Evolutionary conservation across 2,797 vertebrate genomes (phyloP), one percentile per base, ranked within the genome.

Genomic region (Coccyzus lansbergi): DNA sequence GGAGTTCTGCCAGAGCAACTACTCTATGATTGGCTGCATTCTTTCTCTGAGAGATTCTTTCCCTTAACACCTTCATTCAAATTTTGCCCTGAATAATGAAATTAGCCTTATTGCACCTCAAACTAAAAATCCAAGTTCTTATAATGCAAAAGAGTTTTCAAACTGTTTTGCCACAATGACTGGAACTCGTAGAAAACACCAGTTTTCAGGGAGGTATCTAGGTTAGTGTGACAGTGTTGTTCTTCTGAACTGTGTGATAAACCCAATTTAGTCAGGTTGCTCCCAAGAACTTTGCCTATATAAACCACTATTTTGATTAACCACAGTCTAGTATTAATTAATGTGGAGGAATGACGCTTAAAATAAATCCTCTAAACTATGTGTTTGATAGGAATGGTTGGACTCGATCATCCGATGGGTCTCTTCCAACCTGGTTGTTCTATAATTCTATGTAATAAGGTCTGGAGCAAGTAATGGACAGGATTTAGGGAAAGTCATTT

Each of bases 91-190:
- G 4, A 49, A 2, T 22, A 60, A 74, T 67, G 16, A 70, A 80
- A 70, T 4, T 22, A 7, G 9, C 28, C 36, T 77, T 18, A n/a
- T 29, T 0, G 0, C 4, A 52, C 12, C 2, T n/a, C 22, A 71
- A 52, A 71, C 1, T n/a, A 44, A 51, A 90, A 82, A 48, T 5
- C 31, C 26, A 63, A 36, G 19, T 5, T 49, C 79, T 89, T 51
- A 83, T 28, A 63, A 42, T 28, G 15, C 25, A 83, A 64, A 79
- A 21, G 3, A 75, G 29, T 55, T 58, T 22, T 42, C 24, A 48
- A 84, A 5, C 6, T 17, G 7, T 12, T 92, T 49, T 93, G 22
- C 26, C n/a, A 67, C 9, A 34, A 4, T 33, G 22, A 60, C 25
- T 33, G 5, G 55, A 69, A 86, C 6, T 21, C 33, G 28, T 60